A percentile compares a stretch with the other conserved stretches of the same genome.
Evolutionary conservation across 2,888 invertebrate genomes (phyloP).

Genomic region (Cataglyphis altisquamis): DNA sequence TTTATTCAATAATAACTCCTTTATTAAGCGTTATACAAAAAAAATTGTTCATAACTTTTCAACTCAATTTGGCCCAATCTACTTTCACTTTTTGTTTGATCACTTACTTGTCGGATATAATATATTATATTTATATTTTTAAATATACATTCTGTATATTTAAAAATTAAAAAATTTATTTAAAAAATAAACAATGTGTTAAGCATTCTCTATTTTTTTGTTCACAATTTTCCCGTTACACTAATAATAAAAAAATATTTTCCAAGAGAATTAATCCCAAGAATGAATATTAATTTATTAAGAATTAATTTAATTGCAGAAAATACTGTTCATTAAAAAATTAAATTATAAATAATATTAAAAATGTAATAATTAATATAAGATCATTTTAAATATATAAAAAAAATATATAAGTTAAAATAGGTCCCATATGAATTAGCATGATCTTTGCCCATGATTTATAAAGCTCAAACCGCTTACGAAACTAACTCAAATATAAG

Average conservation of each 20-base stretch:
- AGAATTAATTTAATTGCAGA: not conserved
- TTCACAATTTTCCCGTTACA: not conserved
- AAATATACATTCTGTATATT: too few species aligned
- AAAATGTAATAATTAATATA: not conserved
- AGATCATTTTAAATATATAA: not conserved
- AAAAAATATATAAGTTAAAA: not conserved
- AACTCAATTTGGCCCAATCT: too few species aligned
- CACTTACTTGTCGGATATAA: too few species aligned
- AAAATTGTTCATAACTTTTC: too few species aligned
- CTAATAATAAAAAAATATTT: not conserved
- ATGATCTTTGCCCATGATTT: not conserved
- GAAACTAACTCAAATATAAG: conserved; percentile 61
- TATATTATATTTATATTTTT: too few species aligned
- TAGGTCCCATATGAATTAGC: not conserved
- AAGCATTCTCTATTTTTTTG: not conserved
- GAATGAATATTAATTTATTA: not conserved
- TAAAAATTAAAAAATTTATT: not conserved
- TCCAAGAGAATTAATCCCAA: not conserved
- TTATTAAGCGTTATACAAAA: too few species aligned
- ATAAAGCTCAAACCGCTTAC: not conserved
- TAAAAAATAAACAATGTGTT: too few species aligned
- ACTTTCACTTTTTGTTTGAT: too few species aligned
- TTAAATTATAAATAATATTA: not conserved
- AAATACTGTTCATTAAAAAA: not conserved
- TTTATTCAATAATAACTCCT: too few species aligned